Evolutionary conservation across 2,888 invertebrate genomes (phyloP).

Genomic region (Merodon equestris): DNA sequence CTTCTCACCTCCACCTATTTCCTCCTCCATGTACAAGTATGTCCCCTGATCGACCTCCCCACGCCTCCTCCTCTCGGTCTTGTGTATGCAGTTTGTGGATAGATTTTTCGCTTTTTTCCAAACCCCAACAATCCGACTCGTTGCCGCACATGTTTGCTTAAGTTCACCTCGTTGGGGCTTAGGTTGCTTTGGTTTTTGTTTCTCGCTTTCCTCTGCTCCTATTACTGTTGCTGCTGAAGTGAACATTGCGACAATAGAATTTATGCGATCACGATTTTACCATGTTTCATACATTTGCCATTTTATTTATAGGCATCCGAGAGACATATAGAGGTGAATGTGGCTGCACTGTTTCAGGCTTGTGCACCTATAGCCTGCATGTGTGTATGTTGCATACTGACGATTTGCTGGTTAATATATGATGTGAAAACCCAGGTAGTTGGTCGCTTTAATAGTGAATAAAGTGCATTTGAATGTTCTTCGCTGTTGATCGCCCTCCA

Average conservation of each 20-base stretch:
- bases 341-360: constrained; percentile 32
- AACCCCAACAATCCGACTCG: constrained; percentile 38
- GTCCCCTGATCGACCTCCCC: too few species aligned
- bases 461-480: constrained; percentile 68
- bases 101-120: constrained; percentile 24
- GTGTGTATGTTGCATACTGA: constrained; percentile 43
- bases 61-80: background rate
- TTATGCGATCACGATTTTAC: constrained; percentile 72
- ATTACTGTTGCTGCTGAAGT: constrained; percentile 3
- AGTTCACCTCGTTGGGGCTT: constrained; percentile 54
- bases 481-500: constrained; percentile 55
- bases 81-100: constrained; percentile 15
- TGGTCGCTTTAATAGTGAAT: constrained; percentile 62
- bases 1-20: constrained; percentile 38
- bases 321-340: constrained; percentile 67
- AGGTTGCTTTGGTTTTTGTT: constrained; percentile 25
- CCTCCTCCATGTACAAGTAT: background rate
- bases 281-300: constrained; percentile 71
- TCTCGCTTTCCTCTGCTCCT: too few species aligned
- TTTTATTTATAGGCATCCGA: constrained; percentile 70
- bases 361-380: background rate
- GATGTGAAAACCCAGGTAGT: constrained; percentile 67
- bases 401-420: constrained; percentile 61
- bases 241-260: constrained; percentile 71
- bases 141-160: constrained; percentile 15